Base-by-base conservation (phyloP, 1,140 invertebrate species). In the Leptinotarsa lineolata region DNA sequence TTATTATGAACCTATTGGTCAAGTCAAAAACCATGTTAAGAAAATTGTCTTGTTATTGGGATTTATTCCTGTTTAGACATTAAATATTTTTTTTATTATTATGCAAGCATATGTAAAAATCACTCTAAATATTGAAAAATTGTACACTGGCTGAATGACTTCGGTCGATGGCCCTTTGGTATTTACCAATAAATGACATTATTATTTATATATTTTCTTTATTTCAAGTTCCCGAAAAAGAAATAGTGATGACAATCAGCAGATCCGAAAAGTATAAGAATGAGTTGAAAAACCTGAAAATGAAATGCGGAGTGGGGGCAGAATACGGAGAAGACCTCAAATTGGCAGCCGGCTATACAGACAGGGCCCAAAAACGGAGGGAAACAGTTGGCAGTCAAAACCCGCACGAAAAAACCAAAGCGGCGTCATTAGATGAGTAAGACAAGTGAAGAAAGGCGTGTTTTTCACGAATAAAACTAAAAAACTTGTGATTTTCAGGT, bases 381-480 rank as follows among this genome's bases (percentile, higher is more conserved):
- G 87, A 91, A 16, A 88, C 88, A 24, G 89, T 95, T 16, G 96
- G 96, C 8, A 95, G 94, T 74, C 91, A 92, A 70, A 91, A 94
- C 84, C 91, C 93, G 72, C 88, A 92, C 73, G 93, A 92, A 77
- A 96, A 96, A 83, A 96, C 93, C 0, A 88, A 93, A 83, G 88
- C 89, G 69, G 92, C 93, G 72, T 95, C 93, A 64, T 79, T 95
- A 5, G 87, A 95, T 72, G 89, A 89, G 94, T 96, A 86, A 89
- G 88, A 21, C 11, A 46, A 48, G 12, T 54, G 45, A 4, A 39
- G 61, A 63, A 60, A 21, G 8, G 15, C 15, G 24, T 30, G 61
- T 13, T 63, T 15, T 63, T 0, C 24, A 63, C 4, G 59, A 68
- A 16, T 22, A 46, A 30, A 45, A 63, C n/a, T 64, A 21, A 74